phyloP scores from a whole-genome alignment of 2,888 invertebrate species.

The Eupsilia transversa region DNA sequence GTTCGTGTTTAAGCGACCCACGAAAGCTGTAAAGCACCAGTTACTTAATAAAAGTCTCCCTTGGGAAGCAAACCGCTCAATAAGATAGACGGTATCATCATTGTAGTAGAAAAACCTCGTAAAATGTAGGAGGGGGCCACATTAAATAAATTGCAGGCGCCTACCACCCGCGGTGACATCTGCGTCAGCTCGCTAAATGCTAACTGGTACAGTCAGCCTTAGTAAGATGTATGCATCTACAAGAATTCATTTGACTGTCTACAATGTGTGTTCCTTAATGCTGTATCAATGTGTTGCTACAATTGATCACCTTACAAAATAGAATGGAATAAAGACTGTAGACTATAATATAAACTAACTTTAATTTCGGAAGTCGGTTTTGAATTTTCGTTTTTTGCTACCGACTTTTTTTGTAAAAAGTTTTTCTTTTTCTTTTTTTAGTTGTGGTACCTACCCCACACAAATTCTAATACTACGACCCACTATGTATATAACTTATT shows the following conservation, averaged over 20 bases:
- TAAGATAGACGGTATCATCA: conserved; percentile 86
- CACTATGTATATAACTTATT: too few relatives aligned
- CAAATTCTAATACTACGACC: too few relatives aligned
- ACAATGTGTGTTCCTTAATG: neutral
- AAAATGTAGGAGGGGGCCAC: conserved; percentile 83
- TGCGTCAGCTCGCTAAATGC: conserved; percentile 75
- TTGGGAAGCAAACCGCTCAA: conserved; percentile 86
- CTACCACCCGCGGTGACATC: conserved; percentile 81
- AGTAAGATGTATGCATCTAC: neutral
- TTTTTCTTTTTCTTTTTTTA: too few relatives aligned
- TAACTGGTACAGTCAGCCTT: conserved; percentile 59
- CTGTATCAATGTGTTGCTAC: neutral
- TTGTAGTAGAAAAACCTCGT: conserved; percentile 81
- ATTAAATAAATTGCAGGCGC: conserved; percentile 88
- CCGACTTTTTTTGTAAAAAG: too few relatives aligned
- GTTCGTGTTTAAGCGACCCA: conserved; percentile 71
- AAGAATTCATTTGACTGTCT: neutral
- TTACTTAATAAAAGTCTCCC: conserved; percentile 88
- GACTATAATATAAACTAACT: too few relatives aligned
- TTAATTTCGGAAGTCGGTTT: too few relatives aligned
- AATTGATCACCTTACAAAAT: too few relatives aligned
- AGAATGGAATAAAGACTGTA: too few relatives aligned
- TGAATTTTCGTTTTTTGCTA: too few relatives aligned
- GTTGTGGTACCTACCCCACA: too few relatives aligned
- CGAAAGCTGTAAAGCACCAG: conserved; percentile 79